Evolutionary conservation across 2,888 invertebrate species (phyloP).

Genomic region (Temnothorax ravouxi): DNA sequence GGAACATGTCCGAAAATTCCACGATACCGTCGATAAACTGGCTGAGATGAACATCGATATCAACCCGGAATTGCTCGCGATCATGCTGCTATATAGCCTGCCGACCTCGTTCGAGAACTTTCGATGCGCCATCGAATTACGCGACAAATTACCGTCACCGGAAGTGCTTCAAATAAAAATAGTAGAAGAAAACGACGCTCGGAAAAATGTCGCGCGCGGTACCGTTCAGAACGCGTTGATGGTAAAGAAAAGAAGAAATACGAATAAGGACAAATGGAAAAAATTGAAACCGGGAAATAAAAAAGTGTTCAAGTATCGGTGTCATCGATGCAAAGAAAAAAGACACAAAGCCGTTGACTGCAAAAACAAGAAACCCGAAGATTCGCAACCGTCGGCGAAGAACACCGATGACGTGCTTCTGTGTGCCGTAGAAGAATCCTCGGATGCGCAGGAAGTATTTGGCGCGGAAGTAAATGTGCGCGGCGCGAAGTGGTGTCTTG

Average conservation of each 20-base stretch:
- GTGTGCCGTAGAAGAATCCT: not conserved
- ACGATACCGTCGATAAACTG: no score
- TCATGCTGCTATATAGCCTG: no score
- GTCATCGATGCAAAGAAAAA: slow-evolving; percentile 40
- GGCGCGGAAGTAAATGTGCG: not conserved
- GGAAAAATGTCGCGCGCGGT: not conserved
- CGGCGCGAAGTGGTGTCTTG: not conserved
- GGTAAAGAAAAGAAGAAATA: not conserved
- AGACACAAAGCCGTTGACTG: slow-evolving; percentile 53
- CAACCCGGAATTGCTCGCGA: no score
- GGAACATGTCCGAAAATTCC: no score
- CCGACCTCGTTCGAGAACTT: no score
- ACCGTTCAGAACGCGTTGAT: not conserved
- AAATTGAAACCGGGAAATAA: not conserved
- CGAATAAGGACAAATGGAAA: not conserved
- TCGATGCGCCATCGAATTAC: no score
- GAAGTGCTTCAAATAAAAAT: no score
- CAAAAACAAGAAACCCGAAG: not conserved
- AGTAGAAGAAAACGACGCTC: not conserved
- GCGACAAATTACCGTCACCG: no score
- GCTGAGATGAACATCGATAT: no score
- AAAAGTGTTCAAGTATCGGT: slow-evolving; percentile 35
- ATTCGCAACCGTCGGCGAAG: not conserved
- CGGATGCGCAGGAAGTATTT: not conserved
- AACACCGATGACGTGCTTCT: not conserved